Conservation (phyloP, 1,140 invertebrate species). For the Lepeophtheirus salmonis region DNA sequence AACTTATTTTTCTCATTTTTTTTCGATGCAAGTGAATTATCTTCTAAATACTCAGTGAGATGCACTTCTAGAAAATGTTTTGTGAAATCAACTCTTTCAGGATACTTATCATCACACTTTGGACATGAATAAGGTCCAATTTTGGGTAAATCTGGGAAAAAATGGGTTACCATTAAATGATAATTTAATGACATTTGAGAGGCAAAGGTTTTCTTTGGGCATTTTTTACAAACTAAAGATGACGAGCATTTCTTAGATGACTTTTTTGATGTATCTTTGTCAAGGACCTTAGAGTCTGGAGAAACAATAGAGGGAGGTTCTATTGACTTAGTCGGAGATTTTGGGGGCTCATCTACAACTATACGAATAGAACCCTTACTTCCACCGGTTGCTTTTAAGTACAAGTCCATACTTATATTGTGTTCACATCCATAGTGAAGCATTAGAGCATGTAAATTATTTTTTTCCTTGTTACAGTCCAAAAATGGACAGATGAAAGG, state of each 20-base stretch:
- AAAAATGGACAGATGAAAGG: constrained; percentile 12
- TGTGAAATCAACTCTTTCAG: constrained; percentile 1
- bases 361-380: neutral
- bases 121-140: neutral
- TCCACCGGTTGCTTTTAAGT: neutral
- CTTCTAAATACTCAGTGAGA: neutral
- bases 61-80: constrained; percentile 11
- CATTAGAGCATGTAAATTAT: constrained; percentile 4
- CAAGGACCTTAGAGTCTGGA: no score
- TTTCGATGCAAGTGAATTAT: neutral
- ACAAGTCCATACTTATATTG: constrained; percentile 9
- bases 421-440: constrained; percentile 16
- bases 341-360: neutral
- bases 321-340: neutral
- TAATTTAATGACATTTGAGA: constrained; percentile 10
- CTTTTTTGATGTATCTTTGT: neutral
- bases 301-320: no score
- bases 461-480: constrained; percentile 5
- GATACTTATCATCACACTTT: neutral
- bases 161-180: constrained; percentile 10
- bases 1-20: neutral
- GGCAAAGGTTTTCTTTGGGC: constrained; percentile 5
- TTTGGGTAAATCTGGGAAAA: constrained; percentile 3
- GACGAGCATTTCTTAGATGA: neutral
- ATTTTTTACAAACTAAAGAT: neutral